A percentile compares a stretch with the other conserved stretches of the same genome.
Conservation (phyloP, 2,888 invertebrate species). For the Tuta absoluta region DNA sequence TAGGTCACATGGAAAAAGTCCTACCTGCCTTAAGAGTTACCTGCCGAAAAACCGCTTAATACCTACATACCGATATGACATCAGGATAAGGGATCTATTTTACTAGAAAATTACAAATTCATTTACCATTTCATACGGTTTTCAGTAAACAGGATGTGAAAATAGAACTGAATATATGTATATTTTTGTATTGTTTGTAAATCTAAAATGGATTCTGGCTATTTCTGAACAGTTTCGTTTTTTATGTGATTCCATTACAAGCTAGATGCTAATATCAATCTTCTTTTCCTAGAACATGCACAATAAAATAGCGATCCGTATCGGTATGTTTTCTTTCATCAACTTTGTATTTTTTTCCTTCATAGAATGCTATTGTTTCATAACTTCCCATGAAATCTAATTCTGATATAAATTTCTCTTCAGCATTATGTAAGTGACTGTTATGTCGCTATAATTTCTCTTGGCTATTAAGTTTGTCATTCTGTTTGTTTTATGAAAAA, state of each 20-base stretch:
- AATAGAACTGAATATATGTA: no score
- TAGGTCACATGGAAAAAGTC: no score
- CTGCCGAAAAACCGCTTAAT: no score
- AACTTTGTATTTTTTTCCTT: constrained; percentile 19
- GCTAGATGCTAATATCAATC: neutral
- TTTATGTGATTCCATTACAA: neutral
- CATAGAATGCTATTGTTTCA: constrained; percentile 18
- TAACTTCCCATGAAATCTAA: constrained; percentile 23
- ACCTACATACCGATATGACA: no score
- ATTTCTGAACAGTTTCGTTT: neutral
- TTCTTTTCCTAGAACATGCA: constrained; percentile 1
- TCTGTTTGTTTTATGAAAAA: constrained; percentile 10
- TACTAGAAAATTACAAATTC: no score
- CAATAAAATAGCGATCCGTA: constrained; percentile 24
- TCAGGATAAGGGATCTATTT: no score
- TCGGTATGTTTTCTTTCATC: constrained; percentile 27
- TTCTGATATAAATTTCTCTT: constrained; percentile 30
- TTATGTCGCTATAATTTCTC: constrained; percentile 20
- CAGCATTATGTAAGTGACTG: constrained; percentile 26
- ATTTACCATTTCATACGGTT: no score
- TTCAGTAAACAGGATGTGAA: no score
- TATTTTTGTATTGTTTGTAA: no score
- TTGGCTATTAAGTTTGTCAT: neutral
- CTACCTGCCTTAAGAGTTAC: no score
- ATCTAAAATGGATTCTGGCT: neutral